These are phyloP conservation scores for Phenganax subtilis DNA, from an alignment of 92 coral and sea anemone species.

Conservation along the genomic window DNA sequence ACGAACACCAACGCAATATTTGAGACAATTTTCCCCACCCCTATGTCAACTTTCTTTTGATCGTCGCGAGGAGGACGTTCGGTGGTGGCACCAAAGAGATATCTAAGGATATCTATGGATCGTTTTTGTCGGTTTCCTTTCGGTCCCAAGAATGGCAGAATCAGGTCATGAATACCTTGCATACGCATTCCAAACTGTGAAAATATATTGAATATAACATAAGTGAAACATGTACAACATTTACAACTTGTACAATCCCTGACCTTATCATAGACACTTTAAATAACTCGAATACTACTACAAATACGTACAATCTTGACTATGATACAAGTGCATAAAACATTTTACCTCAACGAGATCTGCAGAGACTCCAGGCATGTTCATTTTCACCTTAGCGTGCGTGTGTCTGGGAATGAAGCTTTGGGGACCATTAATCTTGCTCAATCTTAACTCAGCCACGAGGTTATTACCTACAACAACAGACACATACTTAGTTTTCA, in stretches of 20 bases:
- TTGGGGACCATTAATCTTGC: slow-evolving; percentile 70
- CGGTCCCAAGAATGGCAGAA: slow-evolving; percentile 55
- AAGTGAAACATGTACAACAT: not conserved
- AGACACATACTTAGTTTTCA: not conserved
- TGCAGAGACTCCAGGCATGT: slow-evolving; percentile 54
- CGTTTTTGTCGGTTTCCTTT: slow-evolving; percentile 61
- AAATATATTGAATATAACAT: not conserved
- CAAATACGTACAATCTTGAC: no score
- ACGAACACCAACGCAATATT: not conserved
- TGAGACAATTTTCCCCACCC: not conserved
- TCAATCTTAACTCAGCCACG: slow-evolving; percentile 63
- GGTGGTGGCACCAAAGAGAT: slow-evolving; percentile 8
- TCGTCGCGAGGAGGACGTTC: not conserved
- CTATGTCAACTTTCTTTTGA: not conserved
- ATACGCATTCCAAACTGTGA: slow-evolving; percentile 70
- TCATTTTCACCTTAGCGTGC: slow-evolving; percentile 56
- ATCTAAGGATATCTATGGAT: slow-evolving; percentile 47
- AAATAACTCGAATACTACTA: no score
- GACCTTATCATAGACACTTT: not conserved
- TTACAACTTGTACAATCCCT: not conserved
- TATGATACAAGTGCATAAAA: not conserved
- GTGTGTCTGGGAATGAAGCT: slow-evolving; percentile 72
- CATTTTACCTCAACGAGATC: slow-evolving; percentile 63
- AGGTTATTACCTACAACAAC: slow-evolving; percentile 54
- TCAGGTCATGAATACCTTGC: slow-evolving; percentile 62